Evolutionary conservation across 2,888 invertebrate genomes (phyloP).

Genomic region (Incurvaria masculella): DNA sequence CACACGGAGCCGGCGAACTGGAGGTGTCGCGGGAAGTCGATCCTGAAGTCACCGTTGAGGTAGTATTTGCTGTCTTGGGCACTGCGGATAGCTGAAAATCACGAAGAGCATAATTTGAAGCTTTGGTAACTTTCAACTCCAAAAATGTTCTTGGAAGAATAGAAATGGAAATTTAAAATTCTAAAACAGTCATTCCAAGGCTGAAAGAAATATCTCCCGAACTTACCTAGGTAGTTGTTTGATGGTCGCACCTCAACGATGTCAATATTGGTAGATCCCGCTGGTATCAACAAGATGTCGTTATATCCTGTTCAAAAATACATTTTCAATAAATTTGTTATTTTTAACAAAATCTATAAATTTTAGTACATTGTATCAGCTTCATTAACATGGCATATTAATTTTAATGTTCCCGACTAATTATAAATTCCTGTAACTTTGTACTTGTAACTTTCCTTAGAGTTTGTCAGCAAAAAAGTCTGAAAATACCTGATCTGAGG

Average conservation of each 20-base stretch:
- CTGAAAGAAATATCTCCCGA: too few species aligned
- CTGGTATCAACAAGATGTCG: slow-evolving; percentile 86
- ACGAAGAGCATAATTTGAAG: slow-evolving; percentile 5
- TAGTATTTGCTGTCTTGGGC: slow-evolving; percentile 82
- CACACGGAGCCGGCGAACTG: slow-evolving; percentile 82
- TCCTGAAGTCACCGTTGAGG: slow-evolving; percentile 92
- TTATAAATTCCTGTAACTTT: too few species aligned
- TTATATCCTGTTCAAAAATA: slow-evolving; percentile 71
- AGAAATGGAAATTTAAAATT: too few species aligned
- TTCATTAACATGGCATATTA: too few species aligned
- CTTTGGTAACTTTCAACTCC: slow-evolving; percentile 9
- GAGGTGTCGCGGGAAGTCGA: slow-evolving; percentile 82
- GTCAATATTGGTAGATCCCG: slow-evolving; percentile 87
- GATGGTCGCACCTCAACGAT: slow-evolving; percentile 78
- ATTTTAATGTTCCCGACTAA: too few species aligned
- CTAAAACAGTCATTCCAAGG: too few species aligned
- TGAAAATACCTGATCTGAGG: slow-evolving; percentile 71
- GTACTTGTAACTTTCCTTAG: too few species aligned
- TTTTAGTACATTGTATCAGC: too few species aligned
- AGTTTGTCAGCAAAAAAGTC: too few species aligned
- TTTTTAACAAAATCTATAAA: too few species aligned
- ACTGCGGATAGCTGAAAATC: slow-evolving; percentile 67
- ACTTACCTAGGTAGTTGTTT: slow-evolving; percentile 84
- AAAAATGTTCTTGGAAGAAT: not conserved
- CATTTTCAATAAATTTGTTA: too few species aligned